Percentiles rank a stretch among this genome's conserved stretches.
phyloP scores from a whole-genome alignment of 2,113 vertebrate genomes.

The Sebastes fasciatus region DNA sequence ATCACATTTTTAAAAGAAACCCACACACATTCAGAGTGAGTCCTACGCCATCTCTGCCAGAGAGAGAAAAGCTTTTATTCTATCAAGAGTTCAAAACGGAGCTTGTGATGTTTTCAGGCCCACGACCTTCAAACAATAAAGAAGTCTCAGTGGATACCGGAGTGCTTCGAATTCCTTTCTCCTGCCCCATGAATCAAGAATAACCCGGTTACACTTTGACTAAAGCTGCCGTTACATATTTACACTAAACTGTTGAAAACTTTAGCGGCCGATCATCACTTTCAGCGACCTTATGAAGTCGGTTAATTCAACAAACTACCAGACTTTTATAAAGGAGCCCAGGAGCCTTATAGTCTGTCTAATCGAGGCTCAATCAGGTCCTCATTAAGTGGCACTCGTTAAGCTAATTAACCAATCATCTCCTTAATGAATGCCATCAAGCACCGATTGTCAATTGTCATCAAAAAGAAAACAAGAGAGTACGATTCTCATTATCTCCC shows the following conservation, averaged over 20 bases:
- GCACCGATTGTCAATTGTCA: slow-evolving; percentile 21
- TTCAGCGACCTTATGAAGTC: background rate
- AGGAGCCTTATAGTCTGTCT: slow-evolving; percentile 2
- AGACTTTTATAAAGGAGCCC: background rate
- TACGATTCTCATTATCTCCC: slow-evolving; percentile 9
- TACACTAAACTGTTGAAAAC: background rate
- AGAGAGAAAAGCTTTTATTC: slow-evolving; percentile 40
- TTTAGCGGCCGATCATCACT: background rate
- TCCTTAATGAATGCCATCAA: slow-evolving; percentile 52
- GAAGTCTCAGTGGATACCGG: background rate
- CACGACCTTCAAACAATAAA: slow-evolving; percentile 44
- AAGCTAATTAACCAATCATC: slow-evolving; percentile 49
- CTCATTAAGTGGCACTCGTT: slow-evolving; percentile 36
- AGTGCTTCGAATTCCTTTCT: slow-evolving; percentile 40
- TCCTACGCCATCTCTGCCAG: slow-evolving; percentile 42
- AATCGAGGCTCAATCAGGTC: slow-evolving; percentile 34
- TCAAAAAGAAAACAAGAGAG: slow-evolving; percentile 13
- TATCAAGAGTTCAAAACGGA: slow-evolving; percentile 20
- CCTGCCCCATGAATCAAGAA: slow-evolving; percentile 6
- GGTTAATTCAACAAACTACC: background rate
- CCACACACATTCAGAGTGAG: slow-evolving; percentile 58
- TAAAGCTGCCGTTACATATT: background rate
- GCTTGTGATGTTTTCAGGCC: slow-evolving; percentile 42
- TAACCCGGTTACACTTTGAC: background rate
- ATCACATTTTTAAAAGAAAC: slow-evolving; percentile 14